These are phyloP conservation scores for Troides helena DNA, from an alignment of 2,888 invertebrate genomes.

Conservation along the genomic window DNA sequence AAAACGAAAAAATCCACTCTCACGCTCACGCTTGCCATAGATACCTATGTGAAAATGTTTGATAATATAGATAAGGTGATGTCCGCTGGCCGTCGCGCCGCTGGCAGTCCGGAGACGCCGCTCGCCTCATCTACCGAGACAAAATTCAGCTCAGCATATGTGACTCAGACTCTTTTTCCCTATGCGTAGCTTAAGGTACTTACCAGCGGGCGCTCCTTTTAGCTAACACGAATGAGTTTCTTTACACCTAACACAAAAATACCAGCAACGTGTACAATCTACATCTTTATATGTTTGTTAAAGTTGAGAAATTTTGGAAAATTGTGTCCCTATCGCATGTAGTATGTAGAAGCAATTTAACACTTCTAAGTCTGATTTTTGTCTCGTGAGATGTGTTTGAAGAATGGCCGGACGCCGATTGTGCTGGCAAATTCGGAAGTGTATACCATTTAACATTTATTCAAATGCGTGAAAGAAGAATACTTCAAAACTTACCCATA, in stretches of 20 bases:
- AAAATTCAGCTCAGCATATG: slow-evolving; percentile 73
- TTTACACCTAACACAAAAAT: slow-evolving; percentile 13
- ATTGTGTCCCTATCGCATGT: slow-evolving; percentile 17
- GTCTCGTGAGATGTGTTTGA: slow-evolving; percentile 77
- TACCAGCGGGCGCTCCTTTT: slow-evolving; percentile 32
- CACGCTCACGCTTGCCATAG: slow-evolving; percentile 81
- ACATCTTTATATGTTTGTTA: not conserved
- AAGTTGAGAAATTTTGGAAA: slow-evolving; percentile 1
- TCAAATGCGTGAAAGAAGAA: slow-evolving; percentile 50
- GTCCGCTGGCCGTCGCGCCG: slow-evolving; percentile 74
- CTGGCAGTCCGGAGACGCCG: slow-evolving; percentile 69
- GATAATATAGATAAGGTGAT: slow-evolving; percentile 77
- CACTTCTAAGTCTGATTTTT: slow-evolving; percentile 65
- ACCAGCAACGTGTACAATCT: slow-evolving; percentile 17
- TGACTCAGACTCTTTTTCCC: slow-evolving; percentile 39
- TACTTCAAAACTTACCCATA: slow-evolving; percentile 87
- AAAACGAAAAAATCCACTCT: slow-evolving; percentile 81
- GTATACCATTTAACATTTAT: slow-evolving; percentile 77
- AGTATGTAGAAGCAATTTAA: slow-evolving; percentile 1
- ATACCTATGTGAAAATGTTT: slow-evolving; percentile 80
- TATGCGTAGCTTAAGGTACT: slow-evolving; percentile 40
- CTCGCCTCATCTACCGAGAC: slow-evolving; percentile 80
- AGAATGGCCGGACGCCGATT: slow-evolving; percentile 67
- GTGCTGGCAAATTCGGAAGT: slow-evolving; percentile 78
- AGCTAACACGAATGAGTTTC: slow-evolving; percentile 13